phyloP scores from a whole-genome alignment of 2,113 vertebrate genomes.

The Solenodon paradoxus region DNA sequence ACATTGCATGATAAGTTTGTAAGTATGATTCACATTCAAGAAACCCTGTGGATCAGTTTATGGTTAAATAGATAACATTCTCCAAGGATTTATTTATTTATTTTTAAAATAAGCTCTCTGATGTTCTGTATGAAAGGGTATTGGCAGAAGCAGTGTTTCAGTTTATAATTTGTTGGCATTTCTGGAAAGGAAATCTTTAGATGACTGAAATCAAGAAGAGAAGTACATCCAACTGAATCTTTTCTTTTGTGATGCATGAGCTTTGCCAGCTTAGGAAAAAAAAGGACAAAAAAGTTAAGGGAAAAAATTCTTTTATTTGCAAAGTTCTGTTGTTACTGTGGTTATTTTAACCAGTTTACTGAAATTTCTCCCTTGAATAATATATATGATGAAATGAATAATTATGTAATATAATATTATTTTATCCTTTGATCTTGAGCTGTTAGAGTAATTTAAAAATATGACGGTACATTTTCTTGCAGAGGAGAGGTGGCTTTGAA shows the following conservation, averaged over 20 bases:
- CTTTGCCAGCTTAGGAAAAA: constrained; percentile 47
- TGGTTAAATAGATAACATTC: constrained; percentile 77
- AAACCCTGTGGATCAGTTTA: constrained; percentile 81
- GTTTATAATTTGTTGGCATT: constrained; percentile 79
- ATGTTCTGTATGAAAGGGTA: constrained; percentile 76
- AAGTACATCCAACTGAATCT: constrained; percentile 62
- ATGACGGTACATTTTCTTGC: constrained; percentile 6
- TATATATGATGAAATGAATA: constrained; percentile 44
- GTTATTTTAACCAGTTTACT: constrained; percentile 52
- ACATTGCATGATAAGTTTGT: constrained; percentile 83
- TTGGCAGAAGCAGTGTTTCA: constrained; percentile 77
- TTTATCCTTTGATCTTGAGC: constrained; percentile 54
- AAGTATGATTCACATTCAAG: constrained; percentile 82
- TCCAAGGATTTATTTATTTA: constrained; percentile 70
- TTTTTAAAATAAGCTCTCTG: constrained; percentile 76
- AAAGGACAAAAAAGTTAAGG: neutral
- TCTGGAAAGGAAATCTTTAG: constrained; percentile 78
- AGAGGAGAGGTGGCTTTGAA: neutral
- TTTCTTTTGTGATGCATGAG: constrained; percentile 62
- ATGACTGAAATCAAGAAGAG: constrained; percentile 63
- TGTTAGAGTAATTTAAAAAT: constrained; percentile 45
- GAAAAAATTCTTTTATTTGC: constrained; percentile 45
- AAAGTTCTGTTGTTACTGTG: constrained; percentile 49
- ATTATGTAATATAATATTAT: constrained; percentile 55
- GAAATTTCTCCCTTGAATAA: constrained; percentile 48